phyloP scores from a whole-genome alignment of 2,113 vertebrate genomes.

The Amazona guildingii region DNA sequence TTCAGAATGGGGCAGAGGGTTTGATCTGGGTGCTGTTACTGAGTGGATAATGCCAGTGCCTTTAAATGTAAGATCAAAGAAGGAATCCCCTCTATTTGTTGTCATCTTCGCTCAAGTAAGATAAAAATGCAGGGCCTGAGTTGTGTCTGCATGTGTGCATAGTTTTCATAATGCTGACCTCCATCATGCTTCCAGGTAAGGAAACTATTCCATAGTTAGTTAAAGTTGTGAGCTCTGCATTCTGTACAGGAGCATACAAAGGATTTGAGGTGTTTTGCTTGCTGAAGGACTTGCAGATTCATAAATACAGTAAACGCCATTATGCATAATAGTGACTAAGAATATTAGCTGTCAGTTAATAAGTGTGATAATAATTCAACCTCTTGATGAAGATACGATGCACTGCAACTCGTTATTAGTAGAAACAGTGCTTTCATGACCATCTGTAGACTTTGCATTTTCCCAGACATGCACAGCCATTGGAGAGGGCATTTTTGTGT shows the following conservation, averaged over 20 bases:
- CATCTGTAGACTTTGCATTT: not conserved
- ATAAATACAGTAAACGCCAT: not conserved
- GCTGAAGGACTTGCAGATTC: not conserved
- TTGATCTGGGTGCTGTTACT: not conserved
- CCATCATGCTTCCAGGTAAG: not conserved
- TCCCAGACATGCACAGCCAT: not conserved
- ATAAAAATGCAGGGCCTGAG: not conserved
- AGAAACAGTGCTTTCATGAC: not conserved
- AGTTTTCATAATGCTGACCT: not conserved
- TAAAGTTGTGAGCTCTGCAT: not conserved
- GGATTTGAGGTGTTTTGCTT: not conserved
- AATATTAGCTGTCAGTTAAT: not conserved
- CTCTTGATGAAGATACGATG: not conserved
- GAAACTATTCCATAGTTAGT: not conserved
- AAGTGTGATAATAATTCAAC: not conserved
- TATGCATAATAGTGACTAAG: not conserved
- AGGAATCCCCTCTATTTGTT: not conserved
- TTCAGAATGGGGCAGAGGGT: not conserved
- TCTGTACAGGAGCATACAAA: not conserved
- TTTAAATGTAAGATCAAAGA: conserved; percentile 41
- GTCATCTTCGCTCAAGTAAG: not conserved
- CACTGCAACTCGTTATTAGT: not conserved
- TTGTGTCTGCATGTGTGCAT: not conserved
- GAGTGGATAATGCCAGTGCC: not conserved
- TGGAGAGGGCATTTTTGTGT: not conserved